phyloP scores from a whole-genome alignment of 2,888 invertebrate genomes.

The Epirrhoe tristata region DNA sequence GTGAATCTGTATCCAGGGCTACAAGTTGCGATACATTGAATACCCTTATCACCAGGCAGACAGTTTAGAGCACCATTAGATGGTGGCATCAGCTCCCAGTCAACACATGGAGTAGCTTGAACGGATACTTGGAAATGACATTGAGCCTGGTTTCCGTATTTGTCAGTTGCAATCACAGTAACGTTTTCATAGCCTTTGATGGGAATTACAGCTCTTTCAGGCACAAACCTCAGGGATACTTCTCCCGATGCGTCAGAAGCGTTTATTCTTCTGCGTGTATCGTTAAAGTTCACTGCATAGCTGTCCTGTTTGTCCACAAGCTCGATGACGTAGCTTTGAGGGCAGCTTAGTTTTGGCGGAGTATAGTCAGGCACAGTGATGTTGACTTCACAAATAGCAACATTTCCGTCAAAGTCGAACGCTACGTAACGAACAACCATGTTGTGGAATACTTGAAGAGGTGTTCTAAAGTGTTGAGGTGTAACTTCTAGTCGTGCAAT shows the following conservation, averaged over 20 bases:
- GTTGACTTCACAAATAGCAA: slow-evolving; percentile 98
- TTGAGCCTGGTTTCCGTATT: slow-evolving; percentile 93
- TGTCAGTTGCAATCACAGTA: slow-evolving; percentile 94
- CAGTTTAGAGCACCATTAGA: slow-evolving; percentile 96
- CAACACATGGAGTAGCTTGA: slow-evolving; percentile 96
- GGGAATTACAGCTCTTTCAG: slow-evolving; percentile 93
- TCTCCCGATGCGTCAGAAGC: slow-evolving; percentile 95
- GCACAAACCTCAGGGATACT: slow-evolving; percentile 92
- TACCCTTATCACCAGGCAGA: slow-evolving; percentile 91
- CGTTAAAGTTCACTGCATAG: slow-evolving; percentile 96
- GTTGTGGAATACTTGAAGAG: slow-evolving; percentile 94
- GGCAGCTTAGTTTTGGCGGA: slow-evolving; percentile 95
- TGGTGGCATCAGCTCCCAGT: slow-evolving; percentile 96
- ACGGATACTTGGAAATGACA: slow-evolving; percentile 98
- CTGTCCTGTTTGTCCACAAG: slow-evolving; percentile 95
- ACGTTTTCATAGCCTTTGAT: slow-evolving; percentile 96
- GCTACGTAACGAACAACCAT: slow-evolving; percentile 98
- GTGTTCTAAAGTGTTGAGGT: slow-evolving; percentile 95
- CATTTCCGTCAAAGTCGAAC: slow-evolving; percentile 98
- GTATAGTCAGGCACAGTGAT: slow-evolving; percentile 97
- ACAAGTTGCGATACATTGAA: slow-evolving; percentile 96
- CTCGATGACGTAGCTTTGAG: slow-evolving; percentile 97
- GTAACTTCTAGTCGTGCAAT: slow-evolving; percentile 97
- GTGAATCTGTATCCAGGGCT: slow-evolving; percentile 95
- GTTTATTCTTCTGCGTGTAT: slow-evolving; percentile 93